Evolutionary conservation across 2,797 vertebrate genomes (phyloP), one percentile per base, ranked within the genome.

Genomic region (Anabacerthia variegaticeps): DNA sequence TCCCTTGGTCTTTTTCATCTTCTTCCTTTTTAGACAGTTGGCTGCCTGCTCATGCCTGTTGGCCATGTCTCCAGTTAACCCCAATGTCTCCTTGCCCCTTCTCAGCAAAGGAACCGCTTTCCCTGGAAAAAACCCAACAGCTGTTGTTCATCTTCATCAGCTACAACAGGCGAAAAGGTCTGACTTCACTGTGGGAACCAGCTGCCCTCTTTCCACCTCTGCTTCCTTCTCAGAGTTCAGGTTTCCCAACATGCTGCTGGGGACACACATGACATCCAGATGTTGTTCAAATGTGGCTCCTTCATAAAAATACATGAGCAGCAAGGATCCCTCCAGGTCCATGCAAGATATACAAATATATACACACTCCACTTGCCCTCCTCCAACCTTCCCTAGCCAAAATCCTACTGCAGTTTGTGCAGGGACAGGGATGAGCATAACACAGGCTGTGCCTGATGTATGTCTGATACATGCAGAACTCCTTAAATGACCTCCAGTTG

Each of bases 221-320:
- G 59, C 43, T 90, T 79, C 65, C 34, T 91, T 72, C 85, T 94
- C 88, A 80, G 88, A 93, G 92, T 65, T 81, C 84, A 92, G 80
- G 86, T 92, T 89, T 95, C 61, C 46, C 54, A 91, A 10, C 56
- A 61, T 22, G 14, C n/a, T 87, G 21, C 67, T 7, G 27, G 49
- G 46, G 62, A 65, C 32, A 75, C 71, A 27, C 1, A 16, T 12
- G 58, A 87, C 59, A 66, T 55, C n/a, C 74, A 89, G 71, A 81
- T 85, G 92, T 82, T 3, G 0, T 72, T 39, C 36, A 79, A 82
- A 39, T 55, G 56, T n/a, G 37, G 4, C 14, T 89, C 12, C 41
- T 79, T 89, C 81, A 51, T 36, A 58, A 66, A 92, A 92, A 66
- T 13, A 32, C 23, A 66, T 4, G 5, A 69, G 62, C 30, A 76